Conservation (phyloP, 2,888 invertebrate genomes). For the Nesidiocoris tenuis region DNA sequence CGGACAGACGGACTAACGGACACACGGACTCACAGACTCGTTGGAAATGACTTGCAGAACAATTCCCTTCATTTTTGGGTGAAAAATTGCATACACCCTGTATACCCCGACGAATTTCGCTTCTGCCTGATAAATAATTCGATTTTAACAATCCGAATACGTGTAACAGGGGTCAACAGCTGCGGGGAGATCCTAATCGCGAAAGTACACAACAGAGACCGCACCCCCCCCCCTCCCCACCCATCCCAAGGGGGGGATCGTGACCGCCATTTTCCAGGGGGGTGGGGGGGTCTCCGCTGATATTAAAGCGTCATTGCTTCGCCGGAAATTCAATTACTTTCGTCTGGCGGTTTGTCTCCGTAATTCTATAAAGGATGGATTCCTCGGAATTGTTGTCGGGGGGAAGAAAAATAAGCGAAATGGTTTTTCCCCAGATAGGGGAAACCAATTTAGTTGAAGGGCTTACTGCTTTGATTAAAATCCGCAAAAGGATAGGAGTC, state of each 20-base stretch:
- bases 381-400: not conserved
- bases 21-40: too few species aligned
- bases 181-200: not conserved
- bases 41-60: too few species aligned
- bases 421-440: not conserved
- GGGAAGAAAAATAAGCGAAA: conserved; percentile 1
- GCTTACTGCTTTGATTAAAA: too few species aligned
- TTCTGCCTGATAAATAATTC: not conserved
- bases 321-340: conserved; percentile 5
- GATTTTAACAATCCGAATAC: not conserved
- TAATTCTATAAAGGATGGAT: not conserved
- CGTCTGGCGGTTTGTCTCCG: not conserved
- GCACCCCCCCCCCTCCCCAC: not conserved
- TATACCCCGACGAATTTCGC: too few species aligned
- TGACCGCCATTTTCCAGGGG: not conserved
- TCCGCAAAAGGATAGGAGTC: too few species aligned
- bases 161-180: not conserved
- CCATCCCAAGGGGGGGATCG: too few species aligned
- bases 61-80: too few species aligned
- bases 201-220: conserved; percentile 6
- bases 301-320: conserved; percentile 2
- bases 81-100: too few species aligned
- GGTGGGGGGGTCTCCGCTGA: not conserved
- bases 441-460: not conserved
- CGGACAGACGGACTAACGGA: too few species aligned